A percentile compares a stretch with the other conserved stretches of the same genome.
These are phyloP conservation scores for Hemitrygon akajei DNA, from an alignment of 2,797 vertebrate species.

Conservation along the genomic window DNA sequence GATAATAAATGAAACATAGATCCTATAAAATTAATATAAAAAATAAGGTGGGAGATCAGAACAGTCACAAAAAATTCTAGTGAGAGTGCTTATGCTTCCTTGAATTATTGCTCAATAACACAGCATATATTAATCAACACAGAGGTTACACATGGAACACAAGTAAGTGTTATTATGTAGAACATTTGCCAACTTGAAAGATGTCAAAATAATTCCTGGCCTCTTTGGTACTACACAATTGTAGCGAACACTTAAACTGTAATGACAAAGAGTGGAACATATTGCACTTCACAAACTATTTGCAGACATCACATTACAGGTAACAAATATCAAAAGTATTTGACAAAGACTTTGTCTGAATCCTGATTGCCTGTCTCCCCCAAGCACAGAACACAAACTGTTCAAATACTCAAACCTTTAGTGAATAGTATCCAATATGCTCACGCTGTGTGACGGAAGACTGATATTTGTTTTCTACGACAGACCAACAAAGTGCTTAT, in stretches of 20 bases:
- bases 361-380: background rate
- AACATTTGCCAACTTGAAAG: background rate
- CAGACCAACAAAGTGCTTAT: background rate
- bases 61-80: background rate
- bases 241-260: background rate
- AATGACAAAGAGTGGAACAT: background rate
- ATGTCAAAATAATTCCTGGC: background rate
- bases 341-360: background rate
- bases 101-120: background rate
- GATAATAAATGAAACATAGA: too few species aligned
- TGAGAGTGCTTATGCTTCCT: background rate
- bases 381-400: background rate
- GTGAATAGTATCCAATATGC: background rate
- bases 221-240: background rate
- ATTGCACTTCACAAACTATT: background rate
- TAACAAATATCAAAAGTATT: slow-evolving; percentile 11
- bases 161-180: background rate
- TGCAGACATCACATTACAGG: background rate
- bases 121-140: background rate
- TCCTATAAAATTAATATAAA: too few species aligned
- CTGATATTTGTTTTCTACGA: slow-evolving; percentile 22
- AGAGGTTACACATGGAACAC: background rate
- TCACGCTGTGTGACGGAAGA: background rate
- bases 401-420: slow-evolving; percentile 1
- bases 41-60: background rate